These are phyloP conservation scores for Merops nubicus DNA, from an alignment of 2,113 vertebrate species.

Conservation along the genomic window DNA sequence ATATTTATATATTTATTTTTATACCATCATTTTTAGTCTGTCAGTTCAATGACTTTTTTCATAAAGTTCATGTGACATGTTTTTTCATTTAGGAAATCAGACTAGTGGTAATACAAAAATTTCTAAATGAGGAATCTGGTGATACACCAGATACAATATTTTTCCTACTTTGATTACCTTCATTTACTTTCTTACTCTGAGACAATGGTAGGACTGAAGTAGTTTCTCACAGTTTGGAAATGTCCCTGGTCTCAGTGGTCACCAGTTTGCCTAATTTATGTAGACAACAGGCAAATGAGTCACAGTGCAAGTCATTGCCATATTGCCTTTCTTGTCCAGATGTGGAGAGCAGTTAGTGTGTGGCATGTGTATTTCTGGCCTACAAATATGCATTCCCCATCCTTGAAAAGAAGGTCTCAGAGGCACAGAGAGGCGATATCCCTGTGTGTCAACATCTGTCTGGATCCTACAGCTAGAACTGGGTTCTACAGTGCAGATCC, in stretches of 20 bases:
- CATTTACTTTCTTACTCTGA: not conserved
- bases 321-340: not conserved
- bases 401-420: not conserved
- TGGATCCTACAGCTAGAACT: not conserved
- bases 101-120: not conserved
- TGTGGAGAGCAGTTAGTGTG: not conserved
- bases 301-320: not conserved
- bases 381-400: not conserved
- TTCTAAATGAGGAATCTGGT: not conserved
- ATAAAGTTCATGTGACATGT: not conserved
- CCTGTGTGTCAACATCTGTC: not conserved
- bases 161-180: not conserved
- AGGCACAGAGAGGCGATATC: not conserved
- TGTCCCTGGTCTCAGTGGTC: rapidly evolving
- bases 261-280: not conserved
- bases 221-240: not conserved
- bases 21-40: not conserved
- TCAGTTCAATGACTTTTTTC: not conserved
- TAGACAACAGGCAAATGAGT: not conserved
- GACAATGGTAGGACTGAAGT: not conserved
- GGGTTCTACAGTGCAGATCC: not conserved
- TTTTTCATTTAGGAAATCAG: not conserved
- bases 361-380: not conserved
- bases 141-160: not conserved
- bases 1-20: no score